Percentiles rank a stretch among this genome's conserved stretches.
These are phyloP conservation scores for Amniataba percoides DNA, from an alignment of 2,797 vertebrate genomes.

Conservation along the genomic window DNA sequence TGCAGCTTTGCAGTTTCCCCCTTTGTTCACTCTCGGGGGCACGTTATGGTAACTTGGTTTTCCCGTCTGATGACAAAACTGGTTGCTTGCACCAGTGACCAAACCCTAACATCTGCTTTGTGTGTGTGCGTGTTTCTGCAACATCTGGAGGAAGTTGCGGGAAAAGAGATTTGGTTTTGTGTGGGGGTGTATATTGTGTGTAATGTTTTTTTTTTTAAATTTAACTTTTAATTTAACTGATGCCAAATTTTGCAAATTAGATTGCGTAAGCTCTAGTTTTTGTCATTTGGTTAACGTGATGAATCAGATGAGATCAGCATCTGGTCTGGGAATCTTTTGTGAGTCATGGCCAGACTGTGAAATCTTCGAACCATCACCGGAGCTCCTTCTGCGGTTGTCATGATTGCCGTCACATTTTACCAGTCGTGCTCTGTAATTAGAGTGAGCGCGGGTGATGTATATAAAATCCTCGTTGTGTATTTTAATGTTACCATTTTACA, in stretches of 20 bases:
- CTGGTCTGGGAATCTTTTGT: slow-evolving; percentile 25
- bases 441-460: not conserved
- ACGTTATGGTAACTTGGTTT: slow-evolving; percentile 5
- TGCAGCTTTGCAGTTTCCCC: not conserved
- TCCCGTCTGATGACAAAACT: slow-evolving; percentile 3
- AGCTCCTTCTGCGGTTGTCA: not conserved
- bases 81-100: slow-evolving; percentile 33
- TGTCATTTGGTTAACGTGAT: not conserved
- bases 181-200: not conserved
- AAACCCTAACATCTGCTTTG: slow-evolving; percentile 32
- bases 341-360: slow-evolving; percentile 13
- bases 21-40: not conserved
- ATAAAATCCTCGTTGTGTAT: not conserved
- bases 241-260: not conserved
- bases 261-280: slow-evolving; percentile 17
- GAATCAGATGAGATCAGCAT: not conserved
- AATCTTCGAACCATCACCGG: not conserved
- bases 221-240: slow-evolving; percentile 4
- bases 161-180: not conserved
- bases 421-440: not conserved
- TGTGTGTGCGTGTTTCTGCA: not conserved
- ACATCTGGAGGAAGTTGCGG: slow-evolving; percentile 51
- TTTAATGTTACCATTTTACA: too few relatives aligned
- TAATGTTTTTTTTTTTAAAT: not conserved
- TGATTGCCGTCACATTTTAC: not conserved